phyloP scores from a whole-genome alignment of 2,888 invertebrate genomes.

The Neoscelio sp. region DNA sequence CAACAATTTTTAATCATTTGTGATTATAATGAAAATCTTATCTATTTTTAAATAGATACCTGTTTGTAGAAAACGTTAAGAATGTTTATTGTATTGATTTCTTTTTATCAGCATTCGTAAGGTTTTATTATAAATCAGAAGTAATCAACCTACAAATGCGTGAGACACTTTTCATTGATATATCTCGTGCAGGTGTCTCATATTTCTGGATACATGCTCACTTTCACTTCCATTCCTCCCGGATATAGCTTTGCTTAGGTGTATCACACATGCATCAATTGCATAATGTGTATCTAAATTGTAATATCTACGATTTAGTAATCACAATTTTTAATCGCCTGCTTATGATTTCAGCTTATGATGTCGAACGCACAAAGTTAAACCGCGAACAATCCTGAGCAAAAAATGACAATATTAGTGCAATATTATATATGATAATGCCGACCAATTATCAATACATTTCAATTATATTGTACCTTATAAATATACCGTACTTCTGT shows the following conservation, averaged over 20 bases:
- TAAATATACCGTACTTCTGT: neutral
- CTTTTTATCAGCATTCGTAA: too few relatives aligned
- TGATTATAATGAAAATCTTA: too few relatives aligned
- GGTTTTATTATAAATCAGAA: constrained; percentile 38
- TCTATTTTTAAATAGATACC: neutral
- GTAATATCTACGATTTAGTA: constrained; percentile 7
- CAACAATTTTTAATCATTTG: too few relatives aligned
- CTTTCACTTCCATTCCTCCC: constrained; percentile 28
- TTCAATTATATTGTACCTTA: constrained; percentile 2
- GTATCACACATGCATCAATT: constrained; percentile 35
- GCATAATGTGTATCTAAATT: constrained; percentile 40
- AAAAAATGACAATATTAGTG: constrained; percentile 20
- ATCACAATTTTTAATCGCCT: constrained; percentile 18
- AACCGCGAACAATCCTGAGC: constrained; percentile 1
- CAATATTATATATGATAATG: neutral
- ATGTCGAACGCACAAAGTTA: constrained; percentile 13
- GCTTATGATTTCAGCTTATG: constrained; percentile 6
- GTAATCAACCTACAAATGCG: constrained; percentile 19
- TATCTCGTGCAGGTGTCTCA: constrained; percentile 33
- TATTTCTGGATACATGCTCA: neutral
- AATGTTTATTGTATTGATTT: constrained; percentile 26
- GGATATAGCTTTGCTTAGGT: constrained; percentile 22
- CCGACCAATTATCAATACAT: constrained; percentile 12
- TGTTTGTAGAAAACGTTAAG: constrained; percentile 4
- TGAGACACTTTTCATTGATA: constrained; percentile 7